Conservation (phyloP, 2,113 vertebrate species). For the Aptenodytes forsteri region DNA sequence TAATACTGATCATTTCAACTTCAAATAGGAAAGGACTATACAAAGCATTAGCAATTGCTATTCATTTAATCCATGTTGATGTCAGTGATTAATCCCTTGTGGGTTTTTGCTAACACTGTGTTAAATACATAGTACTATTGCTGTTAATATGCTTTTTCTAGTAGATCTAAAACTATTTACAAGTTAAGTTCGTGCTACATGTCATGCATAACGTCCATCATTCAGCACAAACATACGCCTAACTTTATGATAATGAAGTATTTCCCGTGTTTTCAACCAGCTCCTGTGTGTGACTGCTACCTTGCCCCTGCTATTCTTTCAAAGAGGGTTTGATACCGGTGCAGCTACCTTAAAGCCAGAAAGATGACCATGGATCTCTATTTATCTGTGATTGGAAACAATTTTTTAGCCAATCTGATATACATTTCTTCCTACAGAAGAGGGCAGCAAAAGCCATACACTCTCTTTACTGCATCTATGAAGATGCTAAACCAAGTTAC, state of each 20-base stretch:
- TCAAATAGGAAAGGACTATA: background rate
- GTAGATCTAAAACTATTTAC: background rate
- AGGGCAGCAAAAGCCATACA: conserved; percentile 71
- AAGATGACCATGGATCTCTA: background rate
- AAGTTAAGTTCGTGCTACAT: accelerated
- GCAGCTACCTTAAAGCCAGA: background rate
- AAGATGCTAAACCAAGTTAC: background rate
- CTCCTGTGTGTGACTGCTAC: background rate
- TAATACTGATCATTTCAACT: background rate
- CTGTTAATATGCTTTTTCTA: background rate
- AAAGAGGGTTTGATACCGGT: background rate
- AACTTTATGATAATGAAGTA: background rate
- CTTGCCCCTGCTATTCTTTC: background rate
- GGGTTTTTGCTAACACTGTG: background rate
- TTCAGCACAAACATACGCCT: background rate
- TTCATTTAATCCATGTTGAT: background rate
- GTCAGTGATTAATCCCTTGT: background rate
- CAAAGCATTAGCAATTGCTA: background rate
- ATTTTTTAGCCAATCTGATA: background rate
- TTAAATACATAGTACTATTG: background rate
- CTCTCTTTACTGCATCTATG: background rate
- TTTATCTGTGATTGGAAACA: background rate
- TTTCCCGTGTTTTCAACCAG: background rate
- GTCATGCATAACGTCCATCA: accelerated
- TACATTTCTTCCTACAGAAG: conserved; percentile 54